phyloP scores from a whole-genome alignment of 2,113 vertebrate genomes.

The Larimichthys polyactis region DNA sequence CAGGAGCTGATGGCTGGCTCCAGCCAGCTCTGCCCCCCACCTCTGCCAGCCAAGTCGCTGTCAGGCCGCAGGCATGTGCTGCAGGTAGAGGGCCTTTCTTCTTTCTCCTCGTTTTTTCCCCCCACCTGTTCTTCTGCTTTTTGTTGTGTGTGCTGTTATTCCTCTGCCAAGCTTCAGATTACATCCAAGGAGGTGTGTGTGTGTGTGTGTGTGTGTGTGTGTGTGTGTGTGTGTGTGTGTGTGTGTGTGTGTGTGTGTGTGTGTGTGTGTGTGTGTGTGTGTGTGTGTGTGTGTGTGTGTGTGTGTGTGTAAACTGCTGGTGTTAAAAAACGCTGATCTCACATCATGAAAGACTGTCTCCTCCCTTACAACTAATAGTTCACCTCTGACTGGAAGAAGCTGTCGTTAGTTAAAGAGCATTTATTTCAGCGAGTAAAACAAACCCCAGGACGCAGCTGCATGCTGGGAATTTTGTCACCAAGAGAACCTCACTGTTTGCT shows the following conservation, averaged over 20 bases:
- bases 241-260: neutral
- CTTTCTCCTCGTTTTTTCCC: neutral
- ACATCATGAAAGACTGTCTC: neutral
- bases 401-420: neutral
- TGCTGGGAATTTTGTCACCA: neutral
- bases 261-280: no score
- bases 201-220: neutral
- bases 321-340: conserved; percentile 7
- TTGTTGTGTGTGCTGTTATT: conserved; percentile 12
- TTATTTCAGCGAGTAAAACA: neutral
- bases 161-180: neutral
- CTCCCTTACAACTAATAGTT: neutral
- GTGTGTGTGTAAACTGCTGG: neutral
- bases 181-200: neutral
- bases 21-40: conserved; percentile 83
- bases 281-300: no score
- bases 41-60: conserved; percentile 74
- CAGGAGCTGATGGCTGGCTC: conserved; percentile 86
- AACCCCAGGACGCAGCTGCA: neutral
- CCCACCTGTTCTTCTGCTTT: conserved; percentile 13
- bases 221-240: neutral
- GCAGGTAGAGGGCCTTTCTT: conserved; percentile 77
- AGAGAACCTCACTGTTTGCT: neutral
- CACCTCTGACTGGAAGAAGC: neutral
- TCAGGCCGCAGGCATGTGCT: conserved; percentile 73